These are phyloP conservation scores for Sebastes diaconus DNA, from an alignment of 2,797 vertebrate genomes.

Conservation along the genomic window DNA sequence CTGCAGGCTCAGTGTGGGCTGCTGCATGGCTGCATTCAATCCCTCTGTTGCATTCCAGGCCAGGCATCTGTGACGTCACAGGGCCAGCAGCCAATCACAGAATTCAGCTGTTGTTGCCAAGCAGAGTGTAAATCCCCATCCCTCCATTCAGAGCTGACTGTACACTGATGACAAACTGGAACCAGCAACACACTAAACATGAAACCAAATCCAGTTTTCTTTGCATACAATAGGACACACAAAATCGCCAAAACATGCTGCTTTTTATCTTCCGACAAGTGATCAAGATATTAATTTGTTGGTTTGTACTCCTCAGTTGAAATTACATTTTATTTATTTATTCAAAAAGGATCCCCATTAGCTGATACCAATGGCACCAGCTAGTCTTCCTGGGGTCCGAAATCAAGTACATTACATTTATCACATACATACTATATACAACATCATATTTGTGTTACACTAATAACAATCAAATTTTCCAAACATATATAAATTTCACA, in stretches of 20 bases:
- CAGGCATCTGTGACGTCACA: conserved; percentile 13
- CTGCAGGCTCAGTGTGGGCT: background rate
- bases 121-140: background rate
- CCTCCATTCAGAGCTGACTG: background rate
- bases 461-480: too few species aligned
- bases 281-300: background rate
- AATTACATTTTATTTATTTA: background rate
- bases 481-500: too few species aligned
- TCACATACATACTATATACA: too few species aligned
- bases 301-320: background rate
- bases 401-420: too few species aligned
- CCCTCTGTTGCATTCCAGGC: conserved; percentile 20
- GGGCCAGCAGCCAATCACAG: conserved; percentile 45
- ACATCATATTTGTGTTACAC: too few species aligned
- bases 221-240: background rate
- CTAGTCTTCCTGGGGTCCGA: too few species aligned
- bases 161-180: background rate
- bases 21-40: background rate
- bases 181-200: background rate
- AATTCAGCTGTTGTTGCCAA: conserved; percentile 55
- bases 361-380: too few species aligned
- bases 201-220: background rate
- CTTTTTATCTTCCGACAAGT: background rate
- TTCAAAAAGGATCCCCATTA: too few species aligned
- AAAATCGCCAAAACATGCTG: background rate